Percentiles rank a stretch among this genome's conserved stretches.
Evolutionary conservation across 2,113 vertebrate species (phyloP).

Genomic region (Orycteropus afer): DNA sequence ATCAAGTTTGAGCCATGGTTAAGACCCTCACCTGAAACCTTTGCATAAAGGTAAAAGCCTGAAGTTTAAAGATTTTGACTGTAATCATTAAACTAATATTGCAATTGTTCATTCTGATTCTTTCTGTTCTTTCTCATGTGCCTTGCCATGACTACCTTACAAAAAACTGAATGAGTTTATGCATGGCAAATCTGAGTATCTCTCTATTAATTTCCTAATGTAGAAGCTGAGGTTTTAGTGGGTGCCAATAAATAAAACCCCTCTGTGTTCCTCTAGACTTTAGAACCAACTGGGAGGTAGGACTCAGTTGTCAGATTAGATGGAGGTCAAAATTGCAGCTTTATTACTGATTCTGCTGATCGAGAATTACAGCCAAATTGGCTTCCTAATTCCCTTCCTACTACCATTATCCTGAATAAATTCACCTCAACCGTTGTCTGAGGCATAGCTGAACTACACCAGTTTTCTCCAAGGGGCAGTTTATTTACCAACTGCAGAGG

Average conservation of each 20-base stretch:
- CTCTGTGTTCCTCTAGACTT: constrained; percentile 14
- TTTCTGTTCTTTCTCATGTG: too few species aligned
- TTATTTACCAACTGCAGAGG: neutral
- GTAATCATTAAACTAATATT: too few species aligned
- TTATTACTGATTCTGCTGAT: neutral
- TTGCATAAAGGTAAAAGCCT: too few species aligned
- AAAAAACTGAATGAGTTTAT: too few species aligned
- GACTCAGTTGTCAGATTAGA: neutral
- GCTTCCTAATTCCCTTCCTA: neutral
- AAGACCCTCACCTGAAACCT: too few species aligned
- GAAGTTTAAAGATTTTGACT: too few species aligned
- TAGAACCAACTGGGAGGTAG: constrained; percentile 1
- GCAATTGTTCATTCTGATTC: too few species aligned
- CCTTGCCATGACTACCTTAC: too few species aligned
- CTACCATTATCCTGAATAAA: neutral
- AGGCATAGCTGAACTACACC: neutral
- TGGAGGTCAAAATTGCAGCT: neutral
- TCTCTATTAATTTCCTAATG: too few species aligned
- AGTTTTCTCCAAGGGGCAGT: neutral
- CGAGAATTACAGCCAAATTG: neutral
- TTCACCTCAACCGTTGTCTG: neutral
- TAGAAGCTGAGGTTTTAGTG: neutral
- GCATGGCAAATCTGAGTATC: too few species aligned
- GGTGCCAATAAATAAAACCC: neutral
- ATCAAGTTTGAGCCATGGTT: too few species aligned